Base-by-base conservation (phyloP, 2,888 invertebrate species). In the Standfussiana lucernea region DNA sequence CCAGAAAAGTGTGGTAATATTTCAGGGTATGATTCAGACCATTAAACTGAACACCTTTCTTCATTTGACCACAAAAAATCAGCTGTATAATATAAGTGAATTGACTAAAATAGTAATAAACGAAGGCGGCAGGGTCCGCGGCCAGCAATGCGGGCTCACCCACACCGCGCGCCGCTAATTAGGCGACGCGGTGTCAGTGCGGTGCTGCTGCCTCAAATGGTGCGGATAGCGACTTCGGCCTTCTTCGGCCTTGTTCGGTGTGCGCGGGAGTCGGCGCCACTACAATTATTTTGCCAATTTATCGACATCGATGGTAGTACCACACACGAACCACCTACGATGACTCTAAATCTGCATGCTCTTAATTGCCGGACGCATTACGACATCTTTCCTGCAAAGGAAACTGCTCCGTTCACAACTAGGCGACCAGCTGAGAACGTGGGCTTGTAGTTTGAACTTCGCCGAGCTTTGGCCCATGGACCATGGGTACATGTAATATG, bases 111-210 rank as follows among this genome's bases (percentile, higher is more conserved):
- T 89, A 89, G 90, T 87, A 90, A 92, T 89, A 93, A 93, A 93
- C 93, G 95, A 94, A 94, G 95, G 92, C 92, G 92, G 91, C 92
- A 86, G 81, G 89, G 91, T 83, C 76, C 76, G 86, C 69, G 87
- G 88, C 82, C 86, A 90, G 92, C 90, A 90, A 92, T 94, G 94
- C 94, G 94, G 93, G 94, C 88, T 93, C 96, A 94, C 96, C 96
- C 96, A 96, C 96, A 95, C 93, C 91, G 89, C 86, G 86, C 90
- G 89, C 91, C 89, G 86, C 94, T 96, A 95, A 96, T 95, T 96
- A 95, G 95, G 96, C 90, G 90, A 93, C 92, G 89, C 91, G 91
- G 90, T 91, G 91, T 91, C 91, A 91, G 91, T 91, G 91, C 91
- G 92, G 90, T 88, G 91, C 89, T 89, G 89, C 83, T 89, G 90